These are phyloP conservation scores for Nematostella vectensis DNA, from an alignment of 92 coral and sea anemone species.

Conservation along the genomic window DNA sequence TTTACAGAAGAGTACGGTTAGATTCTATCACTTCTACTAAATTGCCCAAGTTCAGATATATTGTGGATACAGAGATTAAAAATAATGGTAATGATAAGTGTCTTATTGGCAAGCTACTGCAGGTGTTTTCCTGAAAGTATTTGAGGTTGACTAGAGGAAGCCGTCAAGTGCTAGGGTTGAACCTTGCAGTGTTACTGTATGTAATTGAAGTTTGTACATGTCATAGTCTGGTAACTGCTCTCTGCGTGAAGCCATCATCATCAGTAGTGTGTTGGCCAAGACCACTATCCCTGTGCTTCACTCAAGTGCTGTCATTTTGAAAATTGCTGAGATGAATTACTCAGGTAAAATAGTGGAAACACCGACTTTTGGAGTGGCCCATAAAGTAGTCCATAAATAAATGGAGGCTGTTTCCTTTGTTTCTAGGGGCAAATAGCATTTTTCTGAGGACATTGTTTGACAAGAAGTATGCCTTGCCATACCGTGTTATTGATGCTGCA, in stretches of 20 bases:
- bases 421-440: constrained; percentile 85
- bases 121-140: no score
- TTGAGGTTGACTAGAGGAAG: no score
- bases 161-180: no score
- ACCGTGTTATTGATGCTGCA: constrained; percentile 89
- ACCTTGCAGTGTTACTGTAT: no score
- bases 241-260: constrained; percentile 95
- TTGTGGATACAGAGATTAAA: no score
- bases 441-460: constrained; percentile 80
- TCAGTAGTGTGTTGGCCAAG: constrained; percentile 84
- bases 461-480: constrained; percentile 93
- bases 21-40: no score
- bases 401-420: background rate
- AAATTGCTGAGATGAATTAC: constrained; percentile 97
- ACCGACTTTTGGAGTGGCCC: background rate
- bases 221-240: constrained; percentile 76
- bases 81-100: no score
- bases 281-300: constrained; percentile 92
- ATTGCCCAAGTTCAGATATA: no score
- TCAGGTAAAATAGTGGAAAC: constrained; percentile 42
- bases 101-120: no score
- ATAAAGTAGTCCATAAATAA: background rate
- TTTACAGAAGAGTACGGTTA: no score
- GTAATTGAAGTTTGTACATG: no score
- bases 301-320: constrained; percentile 91